A percentile compares a stretch with the other conserved stretches of the same genome.
Evolutionary conservation across 2,113 vertebrate species (phyloP).

Genomic region (Gallinago jamesoni): DNA sequence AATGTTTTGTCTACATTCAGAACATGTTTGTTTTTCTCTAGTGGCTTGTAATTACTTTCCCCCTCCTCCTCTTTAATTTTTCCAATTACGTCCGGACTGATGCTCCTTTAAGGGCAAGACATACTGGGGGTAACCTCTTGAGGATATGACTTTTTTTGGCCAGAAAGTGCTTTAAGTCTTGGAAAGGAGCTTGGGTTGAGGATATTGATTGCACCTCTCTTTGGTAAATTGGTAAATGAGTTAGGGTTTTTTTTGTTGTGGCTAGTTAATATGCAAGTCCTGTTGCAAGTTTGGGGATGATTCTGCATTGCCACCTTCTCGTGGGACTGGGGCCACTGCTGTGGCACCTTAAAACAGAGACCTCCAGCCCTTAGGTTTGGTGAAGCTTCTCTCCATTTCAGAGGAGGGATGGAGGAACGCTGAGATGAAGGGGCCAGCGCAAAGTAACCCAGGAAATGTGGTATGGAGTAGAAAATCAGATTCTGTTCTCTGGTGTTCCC

Average conservation of each 20-base stretch:
- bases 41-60: conserved; percentile 16
- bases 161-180: neutral
- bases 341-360: neutral
- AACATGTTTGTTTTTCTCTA: conserved; percentile 36
- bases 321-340: accelerated
- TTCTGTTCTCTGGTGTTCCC: neutral
- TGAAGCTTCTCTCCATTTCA: neutral
- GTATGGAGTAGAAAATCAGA: neutral
- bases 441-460: neutral
- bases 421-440: neutral
- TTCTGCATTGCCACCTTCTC: neutral
- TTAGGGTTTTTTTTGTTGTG: neutral
- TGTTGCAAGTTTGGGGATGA: neutral
- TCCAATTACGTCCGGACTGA: neutral
- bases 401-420: neutral
- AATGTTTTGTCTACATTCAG: conserved; percentile 54
- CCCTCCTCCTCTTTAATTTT: conserved; percentile 5
- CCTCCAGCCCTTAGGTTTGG: neutral
- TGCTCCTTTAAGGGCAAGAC: neutral
- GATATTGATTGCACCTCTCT: neutral
- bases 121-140: neutral
- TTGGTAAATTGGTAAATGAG: neutral
- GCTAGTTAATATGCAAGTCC: neutral
- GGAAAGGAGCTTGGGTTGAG: neutral
- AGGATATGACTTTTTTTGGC: neutral